Conservation (phyloP, 2,797 vertebrate genomes). For the Lates japonicus region DNA sequence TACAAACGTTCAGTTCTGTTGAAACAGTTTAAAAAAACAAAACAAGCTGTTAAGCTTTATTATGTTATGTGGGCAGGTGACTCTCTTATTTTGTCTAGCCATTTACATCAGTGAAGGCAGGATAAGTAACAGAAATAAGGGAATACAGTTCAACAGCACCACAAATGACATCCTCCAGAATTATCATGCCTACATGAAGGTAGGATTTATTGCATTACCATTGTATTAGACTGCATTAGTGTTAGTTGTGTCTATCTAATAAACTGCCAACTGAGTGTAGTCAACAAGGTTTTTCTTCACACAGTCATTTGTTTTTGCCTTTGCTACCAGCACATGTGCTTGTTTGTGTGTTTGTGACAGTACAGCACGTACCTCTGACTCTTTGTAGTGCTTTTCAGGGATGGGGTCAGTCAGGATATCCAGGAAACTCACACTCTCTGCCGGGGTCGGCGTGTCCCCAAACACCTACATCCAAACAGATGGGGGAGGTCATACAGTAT, state of each 20-base stretch:
- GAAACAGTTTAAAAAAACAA: neutral
- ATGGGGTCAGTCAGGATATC: slow-evolving; percentile 88
- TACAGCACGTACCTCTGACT: slow-evolving; percentile 79
- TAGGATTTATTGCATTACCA: neutral
- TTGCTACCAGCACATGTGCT: neutral
- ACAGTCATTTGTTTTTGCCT: neutral
- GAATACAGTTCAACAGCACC: neutral
- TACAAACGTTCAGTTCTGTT: neutral
- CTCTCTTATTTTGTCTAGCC: neutral
- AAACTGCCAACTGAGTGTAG: neutral
- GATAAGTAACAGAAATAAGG: neutral
- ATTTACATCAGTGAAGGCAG: neutral
- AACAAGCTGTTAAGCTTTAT: neutral
- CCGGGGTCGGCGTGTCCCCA: slow-evolving; percentile 82
- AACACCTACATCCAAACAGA: slow-evolving; percentile 85
- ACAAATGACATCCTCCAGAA: neutral
- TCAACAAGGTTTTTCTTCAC: neutral
- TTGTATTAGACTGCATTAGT: neutral
- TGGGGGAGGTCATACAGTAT: slow-evolving; percentile 64
- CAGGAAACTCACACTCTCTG: slow-evolving; percentile 82
- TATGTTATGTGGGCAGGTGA: neutral
- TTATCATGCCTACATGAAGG: neutral
- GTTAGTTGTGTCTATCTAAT: neutral
- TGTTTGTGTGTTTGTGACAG: slow-evolving; percentile 21
- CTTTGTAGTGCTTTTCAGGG: slow-evolving; percentile 87